Evolutionary conservation across 2,888 invertebrate genomes (phyloP).

Genomic region (Myopa testacea): DNA sequence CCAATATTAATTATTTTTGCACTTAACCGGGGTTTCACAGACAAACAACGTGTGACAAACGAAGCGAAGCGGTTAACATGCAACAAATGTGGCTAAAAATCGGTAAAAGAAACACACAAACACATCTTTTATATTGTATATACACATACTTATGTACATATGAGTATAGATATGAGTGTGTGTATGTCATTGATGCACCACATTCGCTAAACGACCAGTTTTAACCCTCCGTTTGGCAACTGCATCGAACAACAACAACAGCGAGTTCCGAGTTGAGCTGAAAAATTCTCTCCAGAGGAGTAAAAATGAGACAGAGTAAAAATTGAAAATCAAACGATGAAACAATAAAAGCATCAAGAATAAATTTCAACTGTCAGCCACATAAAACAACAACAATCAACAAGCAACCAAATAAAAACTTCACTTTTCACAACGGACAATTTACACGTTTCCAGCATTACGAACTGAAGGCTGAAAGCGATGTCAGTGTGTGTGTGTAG

Average conservation of each 20-base stretch:
- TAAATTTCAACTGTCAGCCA: slow-evolving; percentile 27
- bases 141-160: neutral
- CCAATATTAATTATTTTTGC: slow-evolving; percentile 39
- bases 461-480: slow-evolving; percentile 18
- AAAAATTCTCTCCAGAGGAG: neutral
- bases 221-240: neutral
- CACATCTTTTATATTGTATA: neutral
- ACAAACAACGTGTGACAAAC: neutral
- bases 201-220: neutral
- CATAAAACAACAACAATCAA: slow-evolving; percentile 1
- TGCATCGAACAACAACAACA: neutral
- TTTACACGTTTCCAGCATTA: slow-evolving; percentile 43
- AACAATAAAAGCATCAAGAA: slow-evolving; percentile 24
- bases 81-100: slow-evolving; percentile 12
- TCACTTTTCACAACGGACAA: slow-evolving; percentile 33
- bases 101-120: neutral
- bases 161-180: neutral
- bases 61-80: neutral
- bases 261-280: neutral
- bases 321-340: slow-evolving; percentile 8
- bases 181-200: neutral
- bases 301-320: neutral
- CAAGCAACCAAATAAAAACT: neutral
- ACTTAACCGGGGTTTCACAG: slow-evolving; percentile 32
- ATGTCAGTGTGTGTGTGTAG: neutral